Base-by-base conservation (phyloP, 2,113 vertebrate genomes). In the Columbina picui region DNA sequence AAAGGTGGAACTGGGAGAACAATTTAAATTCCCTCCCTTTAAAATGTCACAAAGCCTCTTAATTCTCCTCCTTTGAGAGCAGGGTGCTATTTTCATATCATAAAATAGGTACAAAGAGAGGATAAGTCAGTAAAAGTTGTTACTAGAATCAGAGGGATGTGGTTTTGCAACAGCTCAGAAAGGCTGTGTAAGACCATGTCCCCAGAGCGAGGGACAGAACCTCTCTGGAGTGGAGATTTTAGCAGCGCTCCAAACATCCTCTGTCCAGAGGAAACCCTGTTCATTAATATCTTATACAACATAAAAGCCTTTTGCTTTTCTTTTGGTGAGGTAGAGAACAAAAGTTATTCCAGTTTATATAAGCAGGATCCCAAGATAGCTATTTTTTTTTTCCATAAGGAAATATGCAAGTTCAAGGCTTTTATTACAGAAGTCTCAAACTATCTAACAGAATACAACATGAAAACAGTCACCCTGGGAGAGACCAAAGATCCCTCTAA, bases 241-340 rank as follows among this genome's bases (percentile, higher is more conserved):
- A 96, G 80, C 67, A 59, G 41, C 25, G 52, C 43, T 78, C 67
- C 75, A 84, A 86, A 93, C 55, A 95, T 80, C 82, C 85, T 94
- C 81, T 94, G 60, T 25, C 73, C 71, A 90, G 75, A 94, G 92
- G 92, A 96, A 96, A 68, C 76, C 25, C 80, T 34, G 41, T 78
- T 84, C 92, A 69, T 94, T 95, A 90, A 45, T 50, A 76, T 60
- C 49, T 71, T 81, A 60, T 17, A 78, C 1, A 56, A 86, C 69
- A 96, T 69, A 78, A 91, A 94, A 94, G 67, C 23, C 39, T 86
- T 95, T 86, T 92, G 52, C 60, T 96, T 94, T 84, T 93, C 83
- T 90, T 86, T 29, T 50, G 75, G 60, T 88, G 30, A 32, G 55
- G 47, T 41, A 32, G 83, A 60, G 60, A 96, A 84, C 68, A 95